Conservation (phyloP, 2,113 vertebrate genomes). For the Melierax canorus region DNA sequence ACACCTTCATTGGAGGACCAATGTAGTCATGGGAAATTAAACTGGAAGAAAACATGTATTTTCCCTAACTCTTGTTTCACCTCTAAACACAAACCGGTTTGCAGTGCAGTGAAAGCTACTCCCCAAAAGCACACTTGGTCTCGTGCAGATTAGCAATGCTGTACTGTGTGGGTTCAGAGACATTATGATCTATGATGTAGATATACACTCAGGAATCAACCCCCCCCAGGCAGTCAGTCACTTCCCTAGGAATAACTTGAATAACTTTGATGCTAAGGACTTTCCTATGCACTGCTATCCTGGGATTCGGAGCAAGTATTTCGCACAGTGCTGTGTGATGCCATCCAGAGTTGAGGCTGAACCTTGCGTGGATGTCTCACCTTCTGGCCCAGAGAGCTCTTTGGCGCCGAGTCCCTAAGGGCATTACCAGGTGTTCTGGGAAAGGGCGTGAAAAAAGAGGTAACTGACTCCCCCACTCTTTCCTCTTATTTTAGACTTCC, state of each 20-base stretch:
- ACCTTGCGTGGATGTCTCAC: background rate
- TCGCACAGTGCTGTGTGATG: background rate
- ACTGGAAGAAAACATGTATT: background rate
- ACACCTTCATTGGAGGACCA: background rate
- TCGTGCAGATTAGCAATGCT: background rate
- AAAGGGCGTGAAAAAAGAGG: background rate
- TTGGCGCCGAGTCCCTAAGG: background rate
- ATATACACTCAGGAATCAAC: background rate
- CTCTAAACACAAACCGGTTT: background rate
- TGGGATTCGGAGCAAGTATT: background rate
- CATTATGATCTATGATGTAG: background rate
- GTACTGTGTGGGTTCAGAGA: background rate
- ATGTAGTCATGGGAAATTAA: background rate
- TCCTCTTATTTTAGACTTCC: conserved; percentile 13
- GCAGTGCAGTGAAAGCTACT: background rate
- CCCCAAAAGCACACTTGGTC: background rate
- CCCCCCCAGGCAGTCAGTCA: rapidly evolving
- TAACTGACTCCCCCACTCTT: background rate
- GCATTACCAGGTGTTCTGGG: background rate
- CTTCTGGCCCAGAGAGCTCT: background rate
- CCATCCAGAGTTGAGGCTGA: background rate
- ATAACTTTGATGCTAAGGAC: background rate
- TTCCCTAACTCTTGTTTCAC: background rate
- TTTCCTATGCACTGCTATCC: background rate
- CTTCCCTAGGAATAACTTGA: background rate